These are phyloP conservation scores for Phortica variegata DNA, from an alignment of 1,140 invertebrate genomes.

Conservation along the genomic window DNA sequence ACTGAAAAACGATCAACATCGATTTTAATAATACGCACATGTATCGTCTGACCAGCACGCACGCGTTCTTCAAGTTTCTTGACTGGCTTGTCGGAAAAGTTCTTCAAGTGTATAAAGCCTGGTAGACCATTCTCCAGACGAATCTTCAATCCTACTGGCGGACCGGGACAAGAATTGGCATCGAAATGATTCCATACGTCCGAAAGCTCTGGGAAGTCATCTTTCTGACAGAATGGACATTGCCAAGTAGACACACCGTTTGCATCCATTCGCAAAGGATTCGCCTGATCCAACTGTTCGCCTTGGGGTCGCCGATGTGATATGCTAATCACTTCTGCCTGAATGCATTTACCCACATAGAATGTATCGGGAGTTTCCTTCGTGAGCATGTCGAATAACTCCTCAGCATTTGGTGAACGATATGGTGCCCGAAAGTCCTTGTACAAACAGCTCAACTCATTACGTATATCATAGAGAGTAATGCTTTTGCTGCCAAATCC, in stretches of 20 bases:
- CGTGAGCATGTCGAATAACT: constrained; percentile 92
- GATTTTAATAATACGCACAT: constrained; percentile 93
- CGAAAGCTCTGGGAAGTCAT: constrained; percentile 90
- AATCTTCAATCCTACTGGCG: constrained; percentile 87
- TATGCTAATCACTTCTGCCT: constrained; percentile 75
- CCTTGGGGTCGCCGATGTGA: constrained; percentile 85
- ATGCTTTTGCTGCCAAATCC: constrained; percentile 96
- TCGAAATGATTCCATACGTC: constrained; percentile 99
- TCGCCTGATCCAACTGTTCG: constrained; percentile 92
- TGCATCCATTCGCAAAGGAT: constrained; percentile 85
- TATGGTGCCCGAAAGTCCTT: constrained; percentile 88
- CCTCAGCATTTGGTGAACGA: constrained; percentile 76
- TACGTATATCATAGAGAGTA: constrained; percentile 95
- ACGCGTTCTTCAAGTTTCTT: constrained; percentile 92
- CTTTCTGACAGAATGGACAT: constrained; percentile 95
- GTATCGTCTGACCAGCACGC: constrained; percentile 80
- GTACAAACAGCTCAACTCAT: constrained; percentile 93
- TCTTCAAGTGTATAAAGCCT: constrained; percentile 94
- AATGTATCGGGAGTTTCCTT: constrained; percentile 96
- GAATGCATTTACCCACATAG: constrained; percentile 85
- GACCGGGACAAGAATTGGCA: constrained; percentile 90
- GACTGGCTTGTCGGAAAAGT: constrained; percentile 92
- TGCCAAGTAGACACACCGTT: constrained; percentile 89
- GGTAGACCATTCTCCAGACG: constrained; percentile 91
- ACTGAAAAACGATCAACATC: constrained; percentile 93